Conservation (phyloP, 2,113 vertebrate genomes). For the Bubo blakistoni region DNA sequence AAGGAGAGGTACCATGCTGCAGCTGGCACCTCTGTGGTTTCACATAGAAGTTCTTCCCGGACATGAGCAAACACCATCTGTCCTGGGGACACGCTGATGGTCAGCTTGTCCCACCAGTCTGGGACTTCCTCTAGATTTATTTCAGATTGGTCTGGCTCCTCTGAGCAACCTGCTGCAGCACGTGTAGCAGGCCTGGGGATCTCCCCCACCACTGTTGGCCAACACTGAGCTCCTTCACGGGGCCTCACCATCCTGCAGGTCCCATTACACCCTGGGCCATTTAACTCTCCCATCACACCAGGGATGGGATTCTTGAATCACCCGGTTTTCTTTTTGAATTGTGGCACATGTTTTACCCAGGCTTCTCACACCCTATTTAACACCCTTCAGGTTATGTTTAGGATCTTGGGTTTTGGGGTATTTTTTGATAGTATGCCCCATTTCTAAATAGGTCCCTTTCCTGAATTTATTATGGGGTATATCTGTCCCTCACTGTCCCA, state of each 20-base stretch:
- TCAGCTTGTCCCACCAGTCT: neutral
- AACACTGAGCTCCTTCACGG: neutral
- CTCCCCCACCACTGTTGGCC: neutral
- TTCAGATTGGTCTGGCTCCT: neutral
- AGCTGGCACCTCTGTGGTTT: neutral
- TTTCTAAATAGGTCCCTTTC: neutral
- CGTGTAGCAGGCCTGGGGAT: neutral
- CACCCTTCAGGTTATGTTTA: neutral
- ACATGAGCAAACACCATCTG: neutral
- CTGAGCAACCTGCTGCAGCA: neutral
- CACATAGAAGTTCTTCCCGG: neutral
- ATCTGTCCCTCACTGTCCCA: neutral
- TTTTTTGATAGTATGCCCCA: neutral
- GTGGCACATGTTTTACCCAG: neutral
- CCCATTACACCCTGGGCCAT: neutral
- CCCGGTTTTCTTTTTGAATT: neutral
- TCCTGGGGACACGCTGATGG: neutral
- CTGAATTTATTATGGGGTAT: neutral
- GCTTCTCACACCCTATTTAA: neutral
- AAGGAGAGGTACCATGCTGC: neutral
- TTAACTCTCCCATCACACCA: neutral
- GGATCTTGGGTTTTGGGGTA: neutral
- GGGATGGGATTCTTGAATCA: neutral
- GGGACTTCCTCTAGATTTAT: neutral
- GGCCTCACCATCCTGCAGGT: neutral